phyloP scores from a whole-genome alignment of 2,888 invertebrate genomes.

The Notodonta ziczac region DNA sequence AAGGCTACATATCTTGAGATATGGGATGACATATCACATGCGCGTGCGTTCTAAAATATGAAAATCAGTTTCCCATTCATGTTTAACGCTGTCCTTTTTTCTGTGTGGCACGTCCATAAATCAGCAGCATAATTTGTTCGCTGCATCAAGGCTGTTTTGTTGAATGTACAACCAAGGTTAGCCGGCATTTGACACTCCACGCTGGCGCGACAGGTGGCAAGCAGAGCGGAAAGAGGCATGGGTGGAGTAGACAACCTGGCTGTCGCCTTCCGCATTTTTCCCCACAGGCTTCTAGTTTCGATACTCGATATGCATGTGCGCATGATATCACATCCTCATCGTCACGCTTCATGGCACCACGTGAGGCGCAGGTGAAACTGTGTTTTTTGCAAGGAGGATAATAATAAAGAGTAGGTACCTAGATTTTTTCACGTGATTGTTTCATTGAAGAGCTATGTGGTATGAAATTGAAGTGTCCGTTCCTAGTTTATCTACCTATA shows the following conservation, averaged over 20 bases:
- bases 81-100: no score
- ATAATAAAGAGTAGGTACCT: no score
- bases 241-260: slow-evolving; percentile 15
- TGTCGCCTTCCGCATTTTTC: slow-evolving; percentile 57
- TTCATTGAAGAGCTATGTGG: no score
- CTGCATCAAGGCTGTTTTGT: slow-evolving; percentile 30
- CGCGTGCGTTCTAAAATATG: no score
- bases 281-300: slow-evolving; percentile 67
- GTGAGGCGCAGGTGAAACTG: not conserved
- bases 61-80: no score
- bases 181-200: slow-evolving; percentile 35
- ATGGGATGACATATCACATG: no score
- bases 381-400: no score
- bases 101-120: not conserved
- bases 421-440: no score
- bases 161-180: slow-evolving; percentile 50
- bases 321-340: slow-evolving; percentile 44
- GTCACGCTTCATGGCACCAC: slow-evolving; percentile 3
- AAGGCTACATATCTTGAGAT: no score
- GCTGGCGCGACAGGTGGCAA: slow-evolving; percentile 37
- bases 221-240: slow-evolving; percentile 65
- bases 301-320: slow-evolving; percentile 54
- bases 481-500: no score
- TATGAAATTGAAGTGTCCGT: no score
- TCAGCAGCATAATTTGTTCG: slow-evolving; percentile 12